Evolutionary conservation across 2,888 invertebrate genomes (phyloP).

Genomic region (Autographa pulchrina): DNA sequence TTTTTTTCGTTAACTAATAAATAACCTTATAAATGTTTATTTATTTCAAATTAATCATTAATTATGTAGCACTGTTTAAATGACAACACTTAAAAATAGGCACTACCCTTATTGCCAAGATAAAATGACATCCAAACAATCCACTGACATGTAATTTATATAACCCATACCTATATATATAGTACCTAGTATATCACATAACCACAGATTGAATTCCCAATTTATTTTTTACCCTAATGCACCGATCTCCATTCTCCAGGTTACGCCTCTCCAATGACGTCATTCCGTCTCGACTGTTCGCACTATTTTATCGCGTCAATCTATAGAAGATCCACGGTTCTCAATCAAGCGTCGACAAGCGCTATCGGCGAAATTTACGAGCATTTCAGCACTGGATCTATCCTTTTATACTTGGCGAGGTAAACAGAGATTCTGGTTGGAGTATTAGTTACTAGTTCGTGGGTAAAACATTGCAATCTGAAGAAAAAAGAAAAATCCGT

Average conservation of each 20-base stretch:
- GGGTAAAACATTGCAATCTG: background rate
- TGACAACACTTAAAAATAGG: too few species aligned
- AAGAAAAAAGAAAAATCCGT: too few species aligned
- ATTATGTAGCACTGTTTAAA: too few species aligned
- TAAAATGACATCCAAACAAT: too few species aligned
- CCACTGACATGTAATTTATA: too few species aligned
- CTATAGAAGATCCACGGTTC: constrained; percentile 50
- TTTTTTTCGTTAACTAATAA: too few species aligned
- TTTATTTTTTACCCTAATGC: background rate
- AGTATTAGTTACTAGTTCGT: background rate
- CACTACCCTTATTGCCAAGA: too few species aligned
- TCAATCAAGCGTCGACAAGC: constrained; percentile 49
- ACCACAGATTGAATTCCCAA: background rate
- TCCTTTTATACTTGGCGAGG: constrained; percentile 16
- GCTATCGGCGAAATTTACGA: constrained; percentile 50
- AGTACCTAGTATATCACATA: background rate
- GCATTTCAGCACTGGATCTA: constrained; percentile 20
- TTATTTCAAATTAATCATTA: too few species aligned
- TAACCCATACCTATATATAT: too few species aligned
- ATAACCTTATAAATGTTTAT: too few species aligned
- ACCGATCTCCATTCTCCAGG: constrained; percentile 9
- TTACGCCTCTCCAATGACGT: constrained; percentile 29
- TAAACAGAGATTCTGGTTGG: constrained; percentile 12
- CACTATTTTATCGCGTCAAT: constrained; percentile 54
- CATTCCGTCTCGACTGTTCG: constrained; percentile 28